Percentiles rank a stretch among this genome's conserved stretches.
These are phyloP conservation scores for Laticauda colubrina DNA, from an alignment of 2,113 vertebrate genomes.

Conservation along the genomic window DNA sequence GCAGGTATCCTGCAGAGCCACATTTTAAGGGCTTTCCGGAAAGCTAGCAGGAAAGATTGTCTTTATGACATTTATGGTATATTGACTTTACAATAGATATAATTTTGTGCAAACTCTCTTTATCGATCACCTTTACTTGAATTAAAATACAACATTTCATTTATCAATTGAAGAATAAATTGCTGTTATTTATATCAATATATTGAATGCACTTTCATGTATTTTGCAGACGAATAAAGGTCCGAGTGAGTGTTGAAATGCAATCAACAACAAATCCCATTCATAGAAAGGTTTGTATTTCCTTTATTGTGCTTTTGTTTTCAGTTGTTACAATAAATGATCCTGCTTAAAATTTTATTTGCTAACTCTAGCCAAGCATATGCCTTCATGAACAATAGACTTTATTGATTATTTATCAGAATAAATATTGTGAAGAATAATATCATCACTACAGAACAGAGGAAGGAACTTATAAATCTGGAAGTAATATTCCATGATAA, in stretches of 20 bases:
- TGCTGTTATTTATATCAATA: slow-evolving; percentile 21
- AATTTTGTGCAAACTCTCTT: not conserved
- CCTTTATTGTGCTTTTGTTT: not conserved
- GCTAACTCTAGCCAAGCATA: not conserved
- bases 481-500: not conserved
- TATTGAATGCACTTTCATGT: slow-evolving; percentile 11
- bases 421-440: not conserved
- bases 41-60: not conserved
- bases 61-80: not conserved
- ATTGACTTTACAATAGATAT: not conserved
- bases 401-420: not conserved
- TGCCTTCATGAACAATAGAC: not conserved
- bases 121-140: not conserved
- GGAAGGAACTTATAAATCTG: not conserved
- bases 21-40: not conserved
- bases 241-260: slow-evolving; percentile 85
- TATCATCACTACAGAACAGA: not conserved
- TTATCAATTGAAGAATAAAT: not conserved
- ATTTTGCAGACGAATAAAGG: slow-evolving; percentile 74
- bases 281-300: slow-evolving; percentile 83
- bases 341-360: not conserved
- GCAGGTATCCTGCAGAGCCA: not conserved
- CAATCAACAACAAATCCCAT: slow-evolving; percentile 79
- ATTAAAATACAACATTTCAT: not conserved
- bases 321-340: not conserved